Base-by-base conservation (phyloP, 1,140 invertebrate genomes). In the Lordiphosa stackelbergi region DNA sequence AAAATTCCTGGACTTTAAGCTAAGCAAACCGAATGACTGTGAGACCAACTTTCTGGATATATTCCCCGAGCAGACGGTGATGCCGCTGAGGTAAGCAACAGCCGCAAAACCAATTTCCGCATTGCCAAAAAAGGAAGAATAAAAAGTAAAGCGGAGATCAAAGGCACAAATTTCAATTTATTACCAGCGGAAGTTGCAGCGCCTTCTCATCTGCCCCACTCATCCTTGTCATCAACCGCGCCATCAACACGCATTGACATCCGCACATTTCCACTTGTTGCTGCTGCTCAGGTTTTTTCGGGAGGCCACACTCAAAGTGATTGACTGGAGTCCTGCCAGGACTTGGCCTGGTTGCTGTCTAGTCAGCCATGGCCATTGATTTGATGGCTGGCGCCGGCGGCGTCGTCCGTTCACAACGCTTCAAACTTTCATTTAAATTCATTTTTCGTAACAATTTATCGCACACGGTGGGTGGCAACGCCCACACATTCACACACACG, bases 21-120 rank as follows among this genome's bases (percentile, higher is more conserved):
- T 96, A 61, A 90, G 90, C 37, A 92, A 91, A 69, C 94, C 94
- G 1, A 96, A 96, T 85, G 93, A 95, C 69, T 96, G 95, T 71
- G 92, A 94, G n/a, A 90, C 89, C 9, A 96, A 96, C 87, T 95
- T 93, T 78, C 89, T 96, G 37, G 93, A 95, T 84, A 90, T 96
- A 41, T 94, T 95, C 85, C 90, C 90, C 5, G 90, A 91, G 53
- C 88, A 89, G 51, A 93, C 93, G 19, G 91, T 94, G 65, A 88
- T 93, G 64, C 88, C 90, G 38, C 89, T 90, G 37, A 88, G 87
- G 81, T 88, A 84, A 38, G 28, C 28, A 31, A 31, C 28, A 31
- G 45, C 42, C 56, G 62, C 43, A 72, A 83, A 81, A 69, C 68
- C 77, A 81, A 81, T 81, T 81, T 81, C 75, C 75, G 75, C 66